Conservation (phyloP, 2,888 invertebrate species). For the Chrysodeixis includens region DNA sequence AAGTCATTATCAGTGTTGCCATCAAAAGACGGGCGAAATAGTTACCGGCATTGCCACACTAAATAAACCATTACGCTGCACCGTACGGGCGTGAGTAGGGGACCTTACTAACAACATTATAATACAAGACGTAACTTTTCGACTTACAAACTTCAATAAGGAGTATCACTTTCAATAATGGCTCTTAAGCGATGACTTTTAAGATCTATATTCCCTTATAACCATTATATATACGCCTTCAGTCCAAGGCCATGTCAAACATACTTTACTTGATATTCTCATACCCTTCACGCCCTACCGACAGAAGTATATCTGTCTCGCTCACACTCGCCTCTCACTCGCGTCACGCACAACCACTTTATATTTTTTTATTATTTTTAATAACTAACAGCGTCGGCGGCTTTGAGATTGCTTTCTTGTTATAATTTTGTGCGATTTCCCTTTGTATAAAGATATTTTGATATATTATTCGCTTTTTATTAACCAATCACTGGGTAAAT, state of each 20-base stretch:
- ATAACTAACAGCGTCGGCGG: slow-evolving; percentile 61
- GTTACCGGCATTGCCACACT: slow-evolving; percentile 35
- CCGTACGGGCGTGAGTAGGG: slow-evolving; percentile 36
- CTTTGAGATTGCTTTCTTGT: slow-evolving; percentile 11
- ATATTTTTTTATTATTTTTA: slow-evolving; percentile 66
- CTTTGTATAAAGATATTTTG: neutral
- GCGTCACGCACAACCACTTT: slow-evolving; percentile 78
- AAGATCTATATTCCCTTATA: neutral
- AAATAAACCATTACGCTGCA: slow-evolving; percentile 25
- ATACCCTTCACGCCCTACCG: slow-evolving; percentile 42
- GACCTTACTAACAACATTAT: neutral
- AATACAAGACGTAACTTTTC: neutral
- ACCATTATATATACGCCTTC: neutral
- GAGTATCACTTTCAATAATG: neutral
- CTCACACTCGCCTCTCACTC: slow-evolving; percentile 47
- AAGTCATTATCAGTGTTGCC: slow-evolving; percentile 38
- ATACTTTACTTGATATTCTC: slow-evolving; percentile 30
- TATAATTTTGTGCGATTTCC: slow-evolving; percentile 43
- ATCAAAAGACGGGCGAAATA: slow-evolving; percentile 40
- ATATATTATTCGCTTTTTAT: neutral
- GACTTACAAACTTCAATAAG: neutral
- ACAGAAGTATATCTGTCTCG: slow-evolving; percentile 54
- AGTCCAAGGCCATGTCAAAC: neutral
- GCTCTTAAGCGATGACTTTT: neutral
- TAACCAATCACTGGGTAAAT: neutral